Conservation (phyloP, 2,888 invertebrate genomes). For the Folsomia candida region DNA sequence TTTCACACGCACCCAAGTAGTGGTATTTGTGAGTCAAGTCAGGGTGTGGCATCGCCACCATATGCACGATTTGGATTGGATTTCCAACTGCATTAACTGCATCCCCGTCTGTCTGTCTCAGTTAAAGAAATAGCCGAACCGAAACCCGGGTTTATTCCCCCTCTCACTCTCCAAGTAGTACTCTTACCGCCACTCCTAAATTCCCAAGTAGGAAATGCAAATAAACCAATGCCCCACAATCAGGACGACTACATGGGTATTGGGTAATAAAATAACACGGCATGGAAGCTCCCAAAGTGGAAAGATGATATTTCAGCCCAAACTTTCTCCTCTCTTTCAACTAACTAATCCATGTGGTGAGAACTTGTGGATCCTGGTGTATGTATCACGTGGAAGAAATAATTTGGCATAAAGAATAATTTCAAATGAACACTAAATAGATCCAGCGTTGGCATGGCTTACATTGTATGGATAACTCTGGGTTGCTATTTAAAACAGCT, state of each 20-base stretch:
- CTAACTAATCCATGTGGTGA: not conserved
- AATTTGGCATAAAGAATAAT: too few relatives aligned
- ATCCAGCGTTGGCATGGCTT: too few relatives aligned
- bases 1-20: too few relatives aligned
- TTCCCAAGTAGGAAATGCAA: not conserved
- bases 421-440: too few relatives aligned
- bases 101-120: not conserved
- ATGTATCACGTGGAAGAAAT: too few relatives aligned
- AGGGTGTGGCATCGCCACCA: not conserved
- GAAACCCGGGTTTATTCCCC: not conserved
- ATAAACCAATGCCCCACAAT: not conserved
- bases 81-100: not conserved
- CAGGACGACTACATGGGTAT: not conserved
- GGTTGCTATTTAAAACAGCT: too few relatives aligned
- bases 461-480: too few relatives aligned
- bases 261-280: not conserved
- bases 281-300: not conserved
- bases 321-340: too few relatives aligned
- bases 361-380: too few relatives aligned
- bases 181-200: not conserved
- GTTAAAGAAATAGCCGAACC: not conserved
- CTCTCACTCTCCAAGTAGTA: not conserved
- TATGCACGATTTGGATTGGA: not conserved
- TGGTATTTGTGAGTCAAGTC: not conserved
- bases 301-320: not conserved